Conservation (phyloP, 2,888 invertebrate species). For the Bruchidius siliquastri region DNA sequence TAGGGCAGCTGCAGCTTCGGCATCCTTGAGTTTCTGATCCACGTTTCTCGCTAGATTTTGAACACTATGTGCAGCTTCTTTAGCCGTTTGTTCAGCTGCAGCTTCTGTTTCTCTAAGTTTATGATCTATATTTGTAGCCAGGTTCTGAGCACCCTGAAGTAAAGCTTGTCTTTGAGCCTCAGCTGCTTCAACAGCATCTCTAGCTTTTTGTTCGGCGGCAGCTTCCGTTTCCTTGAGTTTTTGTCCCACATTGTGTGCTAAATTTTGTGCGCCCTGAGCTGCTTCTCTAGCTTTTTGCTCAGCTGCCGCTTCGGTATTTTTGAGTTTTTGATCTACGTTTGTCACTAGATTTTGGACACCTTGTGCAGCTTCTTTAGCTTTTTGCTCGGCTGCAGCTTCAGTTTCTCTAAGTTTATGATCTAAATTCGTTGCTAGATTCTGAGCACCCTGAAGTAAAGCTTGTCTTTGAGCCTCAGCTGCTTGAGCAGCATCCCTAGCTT, state of each 20-base stretch:
- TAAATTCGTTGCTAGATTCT: constrained; percentile 39
- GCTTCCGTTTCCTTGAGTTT: constrained; percentile 19
- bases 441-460: constrained; percentile 8
- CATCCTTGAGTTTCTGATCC: constrained; percentile 21
- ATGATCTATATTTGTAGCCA: constrained; percentile 19
- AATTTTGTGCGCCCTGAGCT: constrained; percentile 19
- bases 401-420: constrained; percentile 52
- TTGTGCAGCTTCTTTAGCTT: constrained; percentile 9
- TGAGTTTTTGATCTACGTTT: constrained; percentile 2
- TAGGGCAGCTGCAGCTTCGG: constrained; percentile 14
- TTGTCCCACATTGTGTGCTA: constrained; percentile 17
- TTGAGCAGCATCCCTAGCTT: constrained; percentile 13
- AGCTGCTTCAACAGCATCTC: constrained; percentile 16
- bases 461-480: constrained; percentile 16
- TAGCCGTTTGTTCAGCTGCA: constrained; percentile 2
- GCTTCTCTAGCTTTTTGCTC: constrained; percentile 18
- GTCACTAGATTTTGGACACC: constrained; percentile 13
- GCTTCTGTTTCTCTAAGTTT: constrained; percentile 19
- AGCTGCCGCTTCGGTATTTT: constrained; percentile 12
- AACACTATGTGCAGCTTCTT: constrained; percentile 14
- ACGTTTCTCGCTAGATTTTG: constrained; percentile 21
- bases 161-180: constrained; percentile 19
- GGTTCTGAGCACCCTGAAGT: constrained; percentile 21
- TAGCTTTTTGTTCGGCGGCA: constrained; percentile 4
- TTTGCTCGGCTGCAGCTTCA: constrained; percentile 20